Base-by-base conservation (phyloP, 2,797 vertebrate genomes). In the Pipistrellus kuhlii region DNA sequence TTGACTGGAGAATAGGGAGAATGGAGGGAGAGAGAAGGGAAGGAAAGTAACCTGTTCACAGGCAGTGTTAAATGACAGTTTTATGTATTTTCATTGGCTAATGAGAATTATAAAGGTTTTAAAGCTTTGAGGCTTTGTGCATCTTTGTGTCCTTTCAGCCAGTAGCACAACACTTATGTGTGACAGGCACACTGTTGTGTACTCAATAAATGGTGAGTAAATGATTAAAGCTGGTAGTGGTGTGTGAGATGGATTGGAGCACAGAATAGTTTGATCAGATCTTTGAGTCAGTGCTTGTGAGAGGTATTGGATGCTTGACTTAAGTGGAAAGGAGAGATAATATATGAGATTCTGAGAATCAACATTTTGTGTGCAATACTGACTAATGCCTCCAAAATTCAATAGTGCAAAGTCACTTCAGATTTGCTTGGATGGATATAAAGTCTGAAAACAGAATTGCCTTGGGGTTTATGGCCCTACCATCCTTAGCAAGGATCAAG, bases 401-500 rank as follows among this genome's bases (percentile, higher is more conserved):
- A 62, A 0, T 32, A 62, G 38, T 59, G n/a, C 66, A 86, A 85
- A 84, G 30, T 57, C 57, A 35, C 38, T 83, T 85, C 71, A 93
- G 64, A 90, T 62, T 96, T 77, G 32, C 73, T 95, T 78, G 62
- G 64, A 59, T 78, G 46, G 46, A 75, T 38, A 53, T 25, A 71
- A 92, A 77, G 46, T 89, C 72, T 95, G 86, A 48, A 95, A 95
- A 91, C 59, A 90, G 38, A 93, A 91, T 83, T 84, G 38, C 30
- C 46, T 90, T 78, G n/a, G 57, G 35, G 85, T 0, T 0, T 94
- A 95, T 38, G 83, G 72, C 55, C 73, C 83, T 53, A 89, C 78
- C 85, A 20, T 88, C 15, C 7, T 78, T 87, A 95, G 75, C 86
- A 86, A 72, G 93, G 97, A 97, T 98, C 84, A 2, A 82, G n/a